Conservation (phyloP, 2,888 invertebrate species). For the Mesoligia furuncula region DNA sequence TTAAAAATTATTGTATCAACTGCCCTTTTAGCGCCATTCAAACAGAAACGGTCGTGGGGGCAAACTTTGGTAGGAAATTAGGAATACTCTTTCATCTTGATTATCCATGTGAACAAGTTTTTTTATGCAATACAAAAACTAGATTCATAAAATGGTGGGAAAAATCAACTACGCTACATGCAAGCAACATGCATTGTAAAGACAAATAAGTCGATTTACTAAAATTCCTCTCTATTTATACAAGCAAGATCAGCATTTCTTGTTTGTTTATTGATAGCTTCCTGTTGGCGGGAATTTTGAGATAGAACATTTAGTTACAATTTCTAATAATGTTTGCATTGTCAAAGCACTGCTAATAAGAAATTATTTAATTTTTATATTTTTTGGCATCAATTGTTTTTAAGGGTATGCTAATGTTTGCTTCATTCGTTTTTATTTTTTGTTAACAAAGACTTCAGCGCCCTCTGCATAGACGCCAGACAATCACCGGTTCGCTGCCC, state of each 20-base stretch:
- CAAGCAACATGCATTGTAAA: background rate
- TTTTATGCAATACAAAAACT: background rate
- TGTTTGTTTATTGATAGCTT: constrained; percentile 54
- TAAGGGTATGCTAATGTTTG: background rate
- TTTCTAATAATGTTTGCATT: background rate
- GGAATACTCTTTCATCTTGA: background rate
- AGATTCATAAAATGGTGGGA: background rate
- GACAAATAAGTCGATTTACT: constrained; percentile 28
- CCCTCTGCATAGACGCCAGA: constrained; percentile 89
- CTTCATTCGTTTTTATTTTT: constrained; percentile 50
- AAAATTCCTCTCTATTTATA: constrained; percentile 10
- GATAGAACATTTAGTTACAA: background rate
- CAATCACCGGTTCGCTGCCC: constrained; percentile 77
- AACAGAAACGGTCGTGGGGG: background rate
- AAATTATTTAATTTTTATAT: background rate
- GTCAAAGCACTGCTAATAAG: background rate
- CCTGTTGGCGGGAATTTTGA: constrained; percentile 59
- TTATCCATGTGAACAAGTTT: background rate
- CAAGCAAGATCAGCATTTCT: constrained; percentile 9
- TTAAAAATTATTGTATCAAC: too few species aligned
- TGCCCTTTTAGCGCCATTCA: background rate
- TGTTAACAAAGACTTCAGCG: constrained; percentile 70
- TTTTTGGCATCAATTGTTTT: background rate
- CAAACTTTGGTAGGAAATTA: background rate
- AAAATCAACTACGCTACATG: background rate